These are phyloP conservation scores for Cheilosia grossa DNA, from an alignment of 2,888 invertebrate species.

Conservation along the genomic window DNA sequence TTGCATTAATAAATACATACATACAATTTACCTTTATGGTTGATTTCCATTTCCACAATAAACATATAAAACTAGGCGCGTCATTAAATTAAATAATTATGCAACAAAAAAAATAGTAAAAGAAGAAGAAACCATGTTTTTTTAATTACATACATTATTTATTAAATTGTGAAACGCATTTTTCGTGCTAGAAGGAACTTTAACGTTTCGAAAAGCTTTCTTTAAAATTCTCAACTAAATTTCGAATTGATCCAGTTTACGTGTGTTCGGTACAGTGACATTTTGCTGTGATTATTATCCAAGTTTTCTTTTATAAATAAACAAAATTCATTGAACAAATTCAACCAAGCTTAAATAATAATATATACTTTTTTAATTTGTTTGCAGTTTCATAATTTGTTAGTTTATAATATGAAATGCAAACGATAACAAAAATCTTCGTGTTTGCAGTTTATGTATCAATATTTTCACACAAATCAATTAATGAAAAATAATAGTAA, in stretches of 20 bases:
- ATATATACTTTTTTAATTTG: conserved; percentile 21
- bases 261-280: conserved; percentile 40
- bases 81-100: conserved; percentile 31
- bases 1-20: conserved; percentile 65
- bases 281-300: conserved; percentile 65
- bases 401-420: conserved; percentile 42
- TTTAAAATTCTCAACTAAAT: conserved; percentile 51
- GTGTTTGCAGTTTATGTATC: conserved; percentile 20
- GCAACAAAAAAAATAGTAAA: conserved; percentile 49
- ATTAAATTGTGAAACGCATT: conserved; percentile 61
- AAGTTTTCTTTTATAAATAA: conserved; percentile 19
- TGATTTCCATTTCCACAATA: conserved; percentile 61
- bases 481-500: conserved; percentile 18
- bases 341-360: conserved; percentile 13
- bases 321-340: conserved; percentile 27
- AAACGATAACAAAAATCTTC: conserved; percentile 1
- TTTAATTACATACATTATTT: conserved; percentile 54
- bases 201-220: conserved; percentile 12
- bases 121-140: conserved; percentile 34
- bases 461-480: conserved; percentile 56
- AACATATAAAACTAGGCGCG: conserved; percentile 42
- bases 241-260: conserved; percentile 47
- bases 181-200: conserved; percentile 29
- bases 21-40: conserved; percentile 61
- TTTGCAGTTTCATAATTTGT: conserved; percentile 46